Evolutionary conservation across 2,888 invertebrate species (phyloP).

Genomic region (Mythimna albipuncta): DNA sequence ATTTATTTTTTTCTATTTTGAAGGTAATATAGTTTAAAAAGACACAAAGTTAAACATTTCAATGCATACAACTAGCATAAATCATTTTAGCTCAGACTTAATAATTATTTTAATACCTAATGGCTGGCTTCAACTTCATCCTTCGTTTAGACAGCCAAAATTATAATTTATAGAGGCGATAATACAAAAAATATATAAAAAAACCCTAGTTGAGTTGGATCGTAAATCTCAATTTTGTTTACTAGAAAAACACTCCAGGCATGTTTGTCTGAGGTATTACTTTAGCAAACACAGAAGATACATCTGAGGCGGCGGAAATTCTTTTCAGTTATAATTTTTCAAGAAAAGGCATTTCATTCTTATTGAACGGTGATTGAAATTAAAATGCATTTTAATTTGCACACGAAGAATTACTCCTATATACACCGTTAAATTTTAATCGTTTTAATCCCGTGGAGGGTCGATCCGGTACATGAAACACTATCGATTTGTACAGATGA

Average conservation of each 20-base stretch:
- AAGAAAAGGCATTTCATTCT: neutral
- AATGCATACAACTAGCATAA: neutral
- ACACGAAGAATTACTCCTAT: too few relatives aligned
- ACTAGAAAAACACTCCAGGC: slow-evolving; percentile 48
- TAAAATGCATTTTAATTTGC: neutral
- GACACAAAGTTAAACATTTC: neutral
- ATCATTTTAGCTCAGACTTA: neutral
- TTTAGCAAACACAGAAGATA: slow-evolving; percentile 41
- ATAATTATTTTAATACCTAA: slow-evolving; percentile 21
- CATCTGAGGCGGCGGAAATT: slow-evolving; percentile 18
- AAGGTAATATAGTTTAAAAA: neutral
- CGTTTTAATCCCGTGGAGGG: too few relatives aligned
- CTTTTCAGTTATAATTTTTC: neutral
- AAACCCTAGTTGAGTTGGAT: slow-evolving; percentile 30
- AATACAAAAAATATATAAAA: slow-evolving; percentile 35
- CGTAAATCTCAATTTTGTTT: slow-evolving; percentile 55
- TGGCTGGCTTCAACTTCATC: slow-evolving; percentile 23
- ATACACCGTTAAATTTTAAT: too few relatives aligned
- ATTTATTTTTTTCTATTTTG: too few relatives aligned
- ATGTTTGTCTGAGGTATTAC: slow-evolving; percentile 44
- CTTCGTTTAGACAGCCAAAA: slow-evolving; percentile 18
- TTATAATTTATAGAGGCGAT: slow-evolving; percentile 43
- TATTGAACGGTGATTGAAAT: neutral
- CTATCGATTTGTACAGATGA: too few relatives aligned
- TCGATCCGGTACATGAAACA: too few relatives aligned